Evolutionary conservation across 1,140 invertebrate genomes (phyloP), one percentile per base, ranked within the genome.

Genomic region (Aphaenogaster rudis): DNA sequence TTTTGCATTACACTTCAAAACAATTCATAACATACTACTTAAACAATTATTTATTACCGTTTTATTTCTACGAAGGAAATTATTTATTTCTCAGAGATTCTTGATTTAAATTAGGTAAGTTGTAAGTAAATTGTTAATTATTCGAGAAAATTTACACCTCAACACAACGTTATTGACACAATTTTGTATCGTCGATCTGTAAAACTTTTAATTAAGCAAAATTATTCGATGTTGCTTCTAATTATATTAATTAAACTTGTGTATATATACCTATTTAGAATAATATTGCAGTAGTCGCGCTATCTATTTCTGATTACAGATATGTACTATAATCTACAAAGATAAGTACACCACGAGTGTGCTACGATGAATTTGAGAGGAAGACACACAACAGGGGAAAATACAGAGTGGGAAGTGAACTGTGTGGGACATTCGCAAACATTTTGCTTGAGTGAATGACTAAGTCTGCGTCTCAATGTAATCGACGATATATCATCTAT

Each of bases 271-370:
- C 39, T 81, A 39, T 76, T 57, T 85, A 71, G 79, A 66, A 15
- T 48, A 79, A 86, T 63, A 88, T 52, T 91, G 89, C 88, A 90
- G 81, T 67, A 88, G 71, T 88, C 76, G 71, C 76, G 82, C 77
- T 88, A 72, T 87, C 81, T 91, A 78, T 93, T 93, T 95, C 82
- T 94, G 90, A 84, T 95, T 95, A 90, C 94, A 95, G 94, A 93
- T 95, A 92, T 95, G 94, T 95, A 95, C 93, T 92, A 94, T 95
- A 95, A 93, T 94, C 93, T 90, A 92, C 91, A 94, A 93, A 93
- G 92, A 88, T 93, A 95, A 93, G 91, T 94, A 93, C 93, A 94
- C 91, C 91, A 88, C 91, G 91, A 95, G 92, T 94, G 93, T 95
- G 92, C 93, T 92, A 91, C 93, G 92, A 91, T 91, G 91, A 93